Percentiles rank a stretch among this genome's conserved stretches.
phyloP scores from a whole-genome alignment of 1,140 invertebrate genomes.

The Heliothis subflexa region DNA sequence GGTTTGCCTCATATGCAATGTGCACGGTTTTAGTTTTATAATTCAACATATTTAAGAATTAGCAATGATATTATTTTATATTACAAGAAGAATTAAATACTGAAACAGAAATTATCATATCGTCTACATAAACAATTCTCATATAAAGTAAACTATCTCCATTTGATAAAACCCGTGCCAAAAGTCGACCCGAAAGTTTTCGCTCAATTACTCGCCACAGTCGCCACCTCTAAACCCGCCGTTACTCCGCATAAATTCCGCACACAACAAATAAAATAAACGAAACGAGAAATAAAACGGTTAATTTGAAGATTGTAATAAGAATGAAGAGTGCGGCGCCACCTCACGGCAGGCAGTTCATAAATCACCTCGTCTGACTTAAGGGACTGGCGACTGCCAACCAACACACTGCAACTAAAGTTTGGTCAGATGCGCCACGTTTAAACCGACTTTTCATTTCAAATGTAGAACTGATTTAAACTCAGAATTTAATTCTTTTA shows the following conservation, averaged over 20 bases:
- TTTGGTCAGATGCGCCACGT: neutral
- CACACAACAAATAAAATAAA: constrained; percentile 41
- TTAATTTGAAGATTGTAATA: constrained; percentile 46
- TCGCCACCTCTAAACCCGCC: neutral
- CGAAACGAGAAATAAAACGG: constrained; percentile 39
- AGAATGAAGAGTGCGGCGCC: constrained; percentile 41
- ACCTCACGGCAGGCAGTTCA: constrained; percentile 36
- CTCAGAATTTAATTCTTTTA: neutral
- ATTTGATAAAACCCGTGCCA: neutral
- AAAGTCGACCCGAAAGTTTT: neutral
- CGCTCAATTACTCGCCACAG: neutral
- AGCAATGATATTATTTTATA: neutral
- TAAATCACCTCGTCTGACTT: constrained; percentile 44
- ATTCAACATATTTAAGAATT: neutral
- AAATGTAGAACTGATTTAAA: neutral
- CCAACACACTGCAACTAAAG: constrained; percentile 18
- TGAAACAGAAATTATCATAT: neutral
- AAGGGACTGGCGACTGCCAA: constrained; percentile 38
- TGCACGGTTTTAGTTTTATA: neutral
- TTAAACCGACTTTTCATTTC: neutral
- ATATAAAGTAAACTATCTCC: neutral
- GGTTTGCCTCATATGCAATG: neutral
- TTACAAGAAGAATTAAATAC: no score
- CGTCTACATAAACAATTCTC: neutral
- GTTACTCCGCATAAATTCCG: constrained; percentile 34